Evolutionary conservation across 2,888 invertebrate species (phyloP), one percentile per base, ranked within the genome.

Genomic region (Epinotia bilunana): DNA sequence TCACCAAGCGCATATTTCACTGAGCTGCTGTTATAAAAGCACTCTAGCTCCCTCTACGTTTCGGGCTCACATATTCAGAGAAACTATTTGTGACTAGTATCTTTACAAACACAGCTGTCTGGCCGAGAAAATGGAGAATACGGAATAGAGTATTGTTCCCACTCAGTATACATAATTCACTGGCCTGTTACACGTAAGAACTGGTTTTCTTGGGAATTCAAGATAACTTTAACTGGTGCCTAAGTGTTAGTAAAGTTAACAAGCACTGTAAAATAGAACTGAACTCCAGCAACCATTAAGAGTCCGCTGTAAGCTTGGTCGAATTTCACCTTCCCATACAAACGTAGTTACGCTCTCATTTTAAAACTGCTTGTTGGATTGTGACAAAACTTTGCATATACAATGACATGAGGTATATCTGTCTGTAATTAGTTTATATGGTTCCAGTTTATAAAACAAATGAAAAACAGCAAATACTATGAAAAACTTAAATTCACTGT

Each of bases 41-140:
- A 68, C 68, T 68, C 57, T 12, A 16, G 28, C 6, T 28, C 16
- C 7, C 23, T n/a, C 4, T 23, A 28, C 43, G 20, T 64, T 43
- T 18, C 57, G 57, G 9, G 39, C 68, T 68, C 11, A 69, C 58
- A 46, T 69, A 60, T 69, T 69, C 69, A 60, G 58, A 9, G 58
- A 69, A 68, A 69, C 69, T 60, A 60, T 68, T 49, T 69, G 69
- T 23, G 58, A 43, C 68, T 58, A 69, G 69, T 60, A 46, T 46
- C 28, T 69, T 57, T 46, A 13, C 61, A 61, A 23, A 33, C 28
- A 28, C 57, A 68, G 46, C 60, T 58, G 68, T 33, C 69, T 60
- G 46, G 58, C 12, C 46, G n/a, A 16, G 28, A 69, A 58, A 69
- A 60, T 46, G 16, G 58, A 60, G 69, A 69, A 69, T 60, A 69